phyloP scores from a whole-genome alignment of 2,113 vertebrate species.

The Porphyrio hochstetteri region DNA sequence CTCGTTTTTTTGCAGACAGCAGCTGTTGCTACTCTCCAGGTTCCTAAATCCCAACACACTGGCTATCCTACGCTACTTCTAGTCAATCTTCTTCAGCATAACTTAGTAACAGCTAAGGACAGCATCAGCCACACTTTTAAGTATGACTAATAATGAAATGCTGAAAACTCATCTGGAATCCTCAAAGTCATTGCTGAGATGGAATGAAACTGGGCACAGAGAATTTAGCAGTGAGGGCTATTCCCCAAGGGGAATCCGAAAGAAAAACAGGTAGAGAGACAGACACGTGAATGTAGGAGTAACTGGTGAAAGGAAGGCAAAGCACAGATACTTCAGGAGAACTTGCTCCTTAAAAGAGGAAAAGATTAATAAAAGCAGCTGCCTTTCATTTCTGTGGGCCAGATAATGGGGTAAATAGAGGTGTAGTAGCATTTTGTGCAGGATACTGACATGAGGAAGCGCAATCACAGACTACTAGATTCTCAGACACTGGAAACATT shows the following conservation, averaged over 20 bases:
- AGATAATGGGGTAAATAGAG: background rate
- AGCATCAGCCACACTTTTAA: slow-evolving; percentile 14
- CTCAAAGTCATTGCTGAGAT: background rate
- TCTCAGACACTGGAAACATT: background rate
- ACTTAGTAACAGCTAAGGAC: slow-evolving; percentile 30
- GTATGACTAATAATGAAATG: slow-evolving; percentile 19
- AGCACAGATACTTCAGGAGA: background rate
- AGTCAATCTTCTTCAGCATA: background rate
- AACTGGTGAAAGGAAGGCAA: background rate
- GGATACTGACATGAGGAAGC: background rate
- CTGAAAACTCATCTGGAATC: slow-evolving; percentile 29
- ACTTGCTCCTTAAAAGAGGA: background rate
- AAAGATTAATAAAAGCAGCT: background rate
- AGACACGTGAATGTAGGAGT: background rate
- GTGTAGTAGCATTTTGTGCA: background rate
- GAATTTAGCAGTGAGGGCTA: background rate
- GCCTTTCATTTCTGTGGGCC: background rate
- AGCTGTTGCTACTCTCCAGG: slow-evolving; percentile 33
- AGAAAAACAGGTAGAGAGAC: background rate
- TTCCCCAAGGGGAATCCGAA: background rate
- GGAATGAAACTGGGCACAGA: background rate
- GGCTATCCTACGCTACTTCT: slow-evolving; percentile 5
- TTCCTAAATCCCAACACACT: background rate
- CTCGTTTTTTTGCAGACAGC: slow-evolving; percentile 37
- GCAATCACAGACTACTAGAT: background rate